A percentile compares a stretch with the other conserved stretches of the same genome.
Conservation (phyloP, 2,797 vertebrate genomes). For the Loris lydekkerianus region DNA sequence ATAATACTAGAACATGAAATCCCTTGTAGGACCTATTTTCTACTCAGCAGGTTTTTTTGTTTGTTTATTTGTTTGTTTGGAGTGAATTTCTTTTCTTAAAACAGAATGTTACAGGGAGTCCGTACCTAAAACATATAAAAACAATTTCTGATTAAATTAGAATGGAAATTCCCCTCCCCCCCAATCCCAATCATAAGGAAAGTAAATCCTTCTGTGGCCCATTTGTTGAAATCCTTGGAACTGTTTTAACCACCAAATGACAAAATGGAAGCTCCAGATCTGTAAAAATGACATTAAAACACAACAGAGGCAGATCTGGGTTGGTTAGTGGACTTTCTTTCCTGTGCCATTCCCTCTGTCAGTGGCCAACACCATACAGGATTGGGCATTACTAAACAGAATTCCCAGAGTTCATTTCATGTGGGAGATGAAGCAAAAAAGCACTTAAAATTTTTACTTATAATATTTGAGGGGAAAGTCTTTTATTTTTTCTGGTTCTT, state of each 20-base stretch:
- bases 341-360: not conserved
- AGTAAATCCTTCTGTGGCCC: not conserved
- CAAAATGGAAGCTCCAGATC: not conserved
- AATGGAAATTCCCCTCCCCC: rapidly evolving
- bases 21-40: not conserved
- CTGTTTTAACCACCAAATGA: not conserved
- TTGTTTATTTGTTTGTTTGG: not conserved
- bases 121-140: not conserved
- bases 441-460: not conserved
- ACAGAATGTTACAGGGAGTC: not conserved
- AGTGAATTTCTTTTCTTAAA: not conserved
- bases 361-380: not conserved
- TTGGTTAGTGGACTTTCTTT: not conserved
- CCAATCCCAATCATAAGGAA: not conserved
- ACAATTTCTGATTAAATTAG: not conserved
- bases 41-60: not conserved
- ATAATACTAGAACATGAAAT: not conserved
- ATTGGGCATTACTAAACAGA: not conserved
- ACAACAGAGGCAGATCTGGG: not conserved
- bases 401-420: not conserved
- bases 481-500: not conserved
- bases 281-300: constrained; percentile 1
- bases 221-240: not conserved
- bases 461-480: not conserved
- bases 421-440: constrained; percentile 28